Percentiles rank a stretch among this genome's conserved stretches.
Conservation (phyloP, 1,140 invertebrate species). For the Musca vetustissima region DNA sequence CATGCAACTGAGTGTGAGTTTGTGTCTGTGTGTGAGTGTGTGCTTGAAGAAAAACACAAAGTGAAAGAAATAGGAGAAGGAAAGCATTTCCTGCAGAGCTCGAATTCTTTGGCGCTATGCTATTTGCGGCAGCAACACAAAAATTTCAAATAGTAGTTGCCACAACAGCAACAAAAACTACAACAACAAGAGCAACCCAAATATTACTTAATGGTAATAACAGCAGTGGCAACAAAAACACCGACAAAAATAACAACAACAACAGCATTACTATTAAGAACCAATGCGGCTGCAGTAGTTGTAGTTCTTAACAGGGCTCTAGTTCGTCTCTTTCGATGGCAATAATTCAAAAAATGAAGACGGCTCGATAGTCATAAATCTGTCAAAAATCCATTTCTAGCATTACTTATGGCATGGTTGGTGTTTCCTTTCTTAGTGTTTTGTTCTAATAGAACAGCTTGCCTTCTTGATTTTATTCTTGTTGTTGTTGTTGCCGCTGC, state of each 20-base stretch:
- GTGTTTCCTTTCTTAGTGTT: slow-evolving; percentile 36
- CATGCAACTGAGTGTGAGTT: too few relatives aligned
- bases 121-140: slow-evolving; percentile 1
- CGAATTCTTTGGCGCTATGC: background rate
- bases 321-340: slow-evolving; percentile 55
- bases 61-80: slow-evolving; percentile 9
- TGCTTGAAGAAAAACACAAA: too few relatives aligned
- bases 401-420: slow-evolving; percentile 45
- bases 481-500: background rate
- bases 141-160: background rate
- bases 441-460: slow-evolving; percentile 8
- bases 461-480: background rate
- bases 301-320: slow-evolving; percentile 6
- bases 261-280: background rate
- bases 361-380: slow-evolving; percentile 55
- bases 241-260: slow-evolving; percentile 28
- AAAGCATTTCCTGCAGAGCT: slow-evolving; percentile 24
- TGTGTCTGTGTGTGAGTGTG: too few relatives aligned
- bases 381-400: slow-evolving; percentile 57
- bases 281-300: background rate
- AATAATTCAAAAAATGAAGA: slow-evolving; percentile 55
- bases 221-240: background rate
- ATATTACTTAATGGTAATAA: slow-evolving; percentile 7
- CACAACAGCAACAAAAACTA: slow-evolving; percentile 1
- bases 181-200: background rate